Evolutionary conservation across 2,888 invertebrate genomes (phyloP), one percentile per base, ranked within the genome.

Genomic region (Coelinius sp.): DNA sequence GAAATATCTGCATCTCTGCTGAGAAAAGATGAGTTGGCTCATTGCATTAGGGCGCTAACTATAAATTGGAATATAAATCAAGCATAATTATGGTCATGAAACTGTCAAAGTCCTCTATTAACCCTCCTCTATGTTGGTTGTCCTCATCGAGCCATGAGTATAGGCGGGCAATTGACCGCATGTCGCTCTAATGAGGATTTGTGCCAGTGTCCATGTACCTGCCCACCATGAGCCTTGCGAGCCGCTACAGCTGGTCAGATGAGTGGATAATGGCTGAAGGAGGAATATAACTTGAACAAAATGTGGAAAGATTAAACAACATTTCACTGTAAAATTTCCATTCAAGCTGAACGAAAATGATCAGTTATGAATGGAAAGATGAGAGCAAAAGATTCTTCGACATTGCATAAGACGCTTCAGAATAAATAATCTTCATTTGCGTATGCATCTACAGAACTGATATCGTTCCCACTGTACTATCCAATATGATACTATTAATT

Each of bases 171-270:
- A 71, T 71, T 63, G 71, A 67, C 67, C 25, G 22, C 62, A 71
- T 71, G 71, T 71, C 71, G 17, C 52, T 20, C 41, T 71, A 71
- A 71, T 71, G 71, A 71, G 71, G 67, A 71, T 71, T 71, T 67
- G 71, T 71, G 67, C 71, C 46, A 59, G 66, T 52, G 56, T 66
- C 14, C 59, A 59, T 71, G 71, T 71, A 59, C 64, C 63, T 27
- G 14, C 56, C 41, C 7, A 44, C 62, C 20, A 31, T 49, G 44
- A 14, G 44, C 17, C 31, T 52, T 22, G 27, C 65, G 65, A 53
- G 31, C 56, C 64, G 25, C 56, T 53, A 24, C 53, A n/a, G 27
- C 46, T 59, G 6, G 35, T 24, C 62, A 38, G 62, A 71, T 67
- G 63, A 71, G 70, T 71, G 44, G 66, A 44, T 70, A 71, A 71